Percentiles rank a stretch among this genome's conserved stretches.
Evolutionary conservation across 1,140 invertebrate species (phyloP).

Genomic region (Callitettix versicolor): DNA sequence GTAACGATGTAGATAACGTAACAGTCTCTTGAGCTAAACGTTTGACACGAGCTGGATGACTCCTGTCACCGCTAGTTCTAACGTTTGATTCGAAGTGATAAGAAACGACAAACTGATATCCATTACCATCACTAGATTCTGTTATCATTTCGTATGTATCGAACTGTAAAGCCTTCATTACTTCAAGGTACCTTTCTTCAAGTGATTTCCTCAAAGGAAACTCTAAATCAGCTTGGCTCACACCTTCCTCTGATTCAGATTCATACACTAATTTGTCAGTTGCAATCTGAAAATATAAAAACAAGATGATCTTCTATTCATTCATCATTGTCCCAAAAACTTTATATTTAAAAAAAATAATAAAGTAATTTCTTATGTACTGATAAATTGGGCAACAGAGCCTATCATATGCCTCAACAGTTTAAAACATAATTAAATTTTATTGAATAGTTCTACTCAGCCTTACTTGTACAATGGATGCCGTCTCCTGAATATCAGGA

Average conservation of each 20-base stretch:
- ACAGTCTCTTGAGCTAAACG: slow-evolving; percentile 91
- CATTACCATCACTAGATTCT: slow-evolving; percentile 56
- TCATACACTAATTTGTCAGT: slow-evolving; percentile 42
- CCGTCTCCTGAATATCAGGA: slow-evolving; percentile 75
- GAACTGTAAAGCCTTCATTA: slow-evolving; percentile 83
- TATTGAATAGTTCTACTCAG: background rate
- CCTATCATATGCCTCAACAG: too few relatives aligned
- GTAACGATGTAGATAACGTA: slow-evolving; percentile 85
- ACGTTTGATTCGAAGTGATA: slow-evolving; percentile 89
- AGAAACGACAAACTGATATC: slow-evolving; percentile 72
- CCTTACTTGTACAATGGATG: slow-evolving; percentile 49
- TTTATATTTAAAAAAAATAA: too few relatives aligned
- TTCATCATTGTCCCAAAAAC: too few relatives aligned
- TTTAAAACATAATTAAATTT: too few relatives aligned
- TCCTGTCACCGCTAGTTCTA: slow-evolving; percentile 70
- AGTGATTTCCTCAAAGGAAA: slow-evolving; percentile 40
- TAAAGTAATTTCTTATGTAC: too few relatives aligned
- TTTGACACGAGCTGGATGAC: slow-evolving; percentile 77
- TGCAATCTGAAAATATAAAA: slow-evolving; percentile 38
- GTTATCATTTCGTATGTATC: slow-evolving; percentile 86
- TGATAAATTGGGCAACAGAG: too few relatives aligned
- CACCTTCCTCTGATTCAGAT: slow-evolving; percentile 33
- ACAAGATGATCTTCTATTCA: too few relatives aligned
- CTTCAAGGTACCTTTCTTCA: slow-evolving; percentile 67
- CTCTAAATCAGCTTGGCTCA: slow-evolving; percentile 35